phyloP scores from a whole-genome alignment of 2,797 vertebrate species.

The Buphagus erythrorhynchus region DNA sequence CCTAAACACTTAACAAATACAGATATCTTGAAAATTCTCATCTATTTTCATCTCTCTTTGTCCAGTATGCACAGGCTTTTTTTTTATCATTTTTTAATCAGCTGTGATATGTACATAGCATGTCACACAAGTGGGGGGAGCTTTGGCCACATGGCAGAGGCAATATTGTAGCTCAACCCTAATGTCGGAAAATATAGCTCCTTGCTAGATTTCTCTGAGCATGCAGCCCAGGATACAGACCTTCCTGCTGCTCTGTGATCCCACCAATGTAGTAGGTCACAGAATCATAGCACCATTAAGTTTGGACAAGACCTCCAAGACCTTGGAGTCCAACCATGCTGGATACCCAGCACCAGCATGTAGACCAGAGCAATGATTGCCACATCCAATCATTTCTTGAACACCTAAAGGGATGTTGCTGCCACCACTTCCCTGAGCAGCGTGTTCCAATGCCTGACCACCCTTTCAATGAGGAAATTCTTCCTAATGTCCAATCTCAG shows the following conservation, averaged over 20 bases:
- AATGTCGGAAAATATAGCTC: background rate
- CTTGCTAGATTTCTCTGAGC: background rate
- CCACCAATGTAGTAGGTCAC: background rate
- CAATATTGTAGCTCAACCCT: background rate
- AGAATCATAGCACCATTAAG: background rate
- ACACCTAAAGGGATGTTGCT: background rate
- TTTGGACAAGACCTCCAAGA: background rate
- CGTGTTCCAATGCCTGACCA: background rate
- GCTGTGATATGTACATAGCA: background rate
- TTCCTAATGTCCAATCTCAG: background rate
- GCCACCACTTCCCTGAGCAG: background rate
- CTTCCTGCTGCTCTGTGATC: background rate
- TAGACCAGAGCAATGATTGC: background rate
- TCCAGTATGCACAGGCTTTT: rapidly evolving
- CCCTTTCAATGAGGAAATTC: background rate
- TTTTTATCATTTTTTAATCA: background rate
- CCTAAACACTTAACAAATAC: background rate
- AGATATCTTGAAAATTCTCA: background rate
- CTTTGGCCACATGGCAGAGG: background rate
- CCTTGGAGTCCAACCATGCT: background rate
- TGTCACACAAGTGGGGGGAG: background rate
- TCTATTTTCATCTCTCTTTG: background rate
- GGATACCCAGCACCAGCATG: background rate
- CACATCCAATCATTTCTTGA: background rate
- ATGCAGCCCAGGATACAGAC: background rate